Conservation (phyloP, 2,888 invertebrate species). For the Eristalis pertinax region DNA sequence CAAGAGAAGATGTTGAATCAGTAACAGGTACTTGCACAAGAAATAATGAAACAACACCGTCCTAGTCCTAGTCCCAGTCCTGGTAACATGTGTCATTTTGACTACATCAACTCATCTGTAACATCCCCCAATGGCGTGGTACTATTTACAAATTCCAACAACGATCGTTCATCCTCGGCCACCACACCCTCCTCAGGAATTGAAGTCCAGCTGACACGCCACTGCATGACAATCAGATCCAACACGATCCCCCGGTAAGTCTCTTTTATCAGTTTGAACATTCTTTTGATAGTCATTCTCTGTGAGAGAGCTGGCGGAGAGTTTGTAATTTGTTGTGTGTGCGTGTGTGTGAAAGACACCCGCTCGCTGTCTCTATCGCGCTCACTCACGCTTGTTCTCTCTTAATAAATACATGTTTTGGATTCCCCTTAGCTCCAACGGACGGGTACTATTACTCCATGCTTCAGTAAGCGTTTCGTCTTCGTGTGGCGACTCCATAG, state of each 20-base stretch:
- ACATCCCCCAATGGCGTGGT: slow-evolving; percentile 23
- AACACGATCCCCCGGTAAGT: slow-evolving; percentile 17
- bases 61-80: background rate
- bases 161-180: slow-evolving; percentile 35
- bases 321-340: too few relatives aligned
- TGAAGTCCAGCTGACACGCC: slow-evolving; percentile 47
- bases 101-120: slow-evolving; percentile 12
- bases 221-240: slow-evolving; percentile 42
- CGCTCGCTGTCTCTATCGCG: background rate
- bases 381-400: background rate
- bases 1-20: too few relatives aligned
- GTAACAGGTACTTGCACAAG: too few relatives aligned
- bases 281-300: slow-evolving; percentile 1
- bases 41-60: background rate
- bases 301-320: background rate
- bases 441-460: background rate
- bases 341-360: background rate
- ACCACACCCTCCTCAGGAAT: slow-evolving; percentile 58
- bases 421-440: slow-evolving; percentile 4
- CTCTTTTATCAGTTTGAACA: slow-evolving; percentile 13
- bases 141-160: slow-evolving; percentile 40
- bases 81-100: background rate
- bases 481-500: slow-evolving; percentile 16
- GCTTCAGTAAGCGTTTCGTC: slow-evolving; percentile 49
- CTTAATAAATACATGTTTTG: background rate